Base-by-base conservation (phyloP, 2,113 vertebrate species). In the Eonycteris spelaea region DNA sequence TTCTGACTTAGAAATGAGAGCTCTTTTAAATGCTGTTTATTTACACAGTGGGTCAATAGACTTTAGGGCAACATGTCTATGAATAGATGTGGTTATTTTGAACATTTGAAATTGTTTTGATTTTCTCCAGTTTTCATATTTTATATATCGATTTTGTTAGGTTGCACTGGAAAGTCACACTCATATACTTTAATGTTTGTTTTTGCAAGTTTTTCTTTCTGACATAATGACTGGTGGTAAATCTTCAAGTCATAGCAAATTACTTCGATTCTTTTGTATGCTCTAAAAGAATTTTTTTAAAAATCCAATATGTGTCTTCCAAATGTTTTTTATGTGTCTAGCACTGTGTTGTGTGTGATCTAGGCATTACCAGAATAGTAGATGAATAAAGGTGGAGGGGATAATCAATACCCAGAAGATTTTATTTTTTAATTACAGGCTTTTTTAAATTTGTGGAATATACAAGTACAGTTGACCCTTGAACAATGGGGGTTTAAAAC, bases 21-120 rank as follows among this genome's bases (percentile, higher is more conserved):
- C 24, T 89, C 57, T 88, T 86, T 89, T 88, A 28, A 3, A 45
- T 84, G 75, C 43, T 68, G 0, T 91, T 71, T 33, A 77, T 79
- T 78, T 92, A 73, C 9, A 91, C 7, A 88, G 83, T 71, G 43
- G 43, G 33, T 86, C 75, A 65, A 70, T 95, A 35, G 71, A 59
- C 57, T 70, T 77, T 24, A 74, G 77, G 77, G 73, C 21, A 73
- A 11, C 55, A 33, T 78, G 45, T 57, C 59, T 71, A 5, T 93
- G 70, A 92, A 83, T 91, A 88, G 55, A 57, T 78, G 67, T 63
- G 43, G 14, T 87, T 96, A 83, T 93, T 63, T 84, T 77, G 68
- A 67, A 57, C 40, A 84, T 78, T 78, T 91, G 45, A 89, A 84
- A 78, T 67, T 88, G 22, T 73, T 88, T 77, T 43, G n/a, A 33